Conservation (phyloP, 2,797 vertebrate species). For the Phrynocephalus vlangalii region DNA sequence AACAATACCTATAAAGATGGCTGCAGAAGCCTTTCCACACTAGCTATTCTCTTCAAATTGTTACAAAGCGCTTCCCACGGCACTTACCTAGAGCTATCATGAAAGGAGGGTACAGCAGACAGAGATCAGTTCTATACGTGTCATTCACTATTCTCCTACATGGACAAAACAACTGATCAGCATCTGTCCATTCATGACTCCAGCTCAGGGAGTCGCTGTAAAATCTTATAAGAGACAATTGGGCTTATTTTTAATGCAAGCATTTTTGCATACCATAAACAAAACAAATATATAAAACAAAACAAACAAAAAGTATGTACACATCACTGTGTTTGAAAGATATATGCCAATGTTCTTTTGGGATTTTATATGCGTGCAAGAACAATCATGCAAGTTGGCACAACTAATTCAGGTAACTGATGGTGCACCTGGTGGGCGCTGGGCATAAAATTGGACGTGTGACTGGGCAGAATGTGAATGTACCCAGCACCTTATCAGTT, state of each 20-base stretch:
- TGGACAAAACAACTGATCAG: slow-evolving; percentile 62
- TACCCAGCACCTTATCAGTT: too few species aligned
- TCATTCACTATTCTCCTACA: slow-evolving; percentile 98
- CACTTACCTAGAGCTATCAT: slow-evolving; percentile 98
- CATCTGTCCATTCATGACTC: slow-evolving; percentile 31
- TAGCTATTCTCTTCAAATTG: slow-evolving; percentile 23
- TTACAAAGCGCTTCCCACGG: not conserved
- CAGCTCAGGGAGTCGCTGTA: not conserved
- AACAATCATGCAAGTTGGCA: too few species aligned
- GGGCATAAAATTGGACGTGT: too few species aligned
- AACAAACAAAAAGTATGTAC: too few species aligned
- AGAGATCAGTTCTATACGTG: slow-evolving; percentile 98
- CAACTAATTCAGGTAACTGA: too few species aligned
- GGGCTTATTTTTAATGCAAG: not conserved
- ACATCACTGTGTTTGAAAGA: too few species aligned
- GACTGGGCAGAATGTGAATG: too few species aligned
- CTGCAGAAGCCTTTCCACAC: not conserved
- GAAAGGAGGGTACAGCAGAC: slow-evolving; percentile 98
- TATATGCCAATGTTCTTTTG: too few species aligned
- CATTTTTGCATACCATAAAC: not conserved
- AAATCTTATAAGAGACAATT: not conserved
- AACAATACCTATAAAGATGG: slow-evolving; percentile 5
- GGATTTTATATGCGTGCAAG: too few species aligned
- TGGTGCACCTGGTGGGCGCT: too few species aligned
- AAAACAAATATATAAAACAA: too few species aligned